A percentile compares a stretch with the other conserved stretches of the same genome.
phyloP scores from a whole-genome alignment of 2,113 vertebrate species.

The Phycodurus eques region DNA sequence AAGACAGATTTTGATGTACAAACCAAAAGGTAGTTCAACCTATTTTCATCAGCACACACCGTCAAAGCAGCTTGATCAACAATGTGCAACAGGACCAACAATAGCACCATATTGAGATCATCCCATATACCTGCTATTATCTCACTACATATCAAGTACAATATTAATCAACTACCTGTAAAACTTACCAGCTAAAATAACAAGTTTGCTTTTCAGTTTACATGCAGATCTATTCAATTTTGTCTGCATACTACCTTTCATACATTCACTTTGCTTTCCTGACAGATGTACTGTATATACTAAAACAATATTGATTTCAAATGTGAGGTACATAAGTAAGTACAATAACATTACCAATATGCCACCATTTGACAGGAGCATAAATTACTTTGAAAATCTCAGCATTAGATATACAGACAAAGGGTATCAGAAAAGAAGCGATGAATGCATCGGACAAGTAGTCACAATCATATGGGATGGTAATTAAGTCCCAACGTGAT shows the following conservation, averaged over 20 bases:
- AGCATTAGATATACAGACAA: conserved; percentile 46
- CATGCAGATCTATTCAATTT: conserved; percentile 52
- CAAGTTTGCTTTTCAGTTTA: conserved; percentile 30
- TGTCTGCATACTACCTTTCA: conserved; percentile 44
- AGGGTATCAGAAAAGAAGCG: conserved; percentile 32
- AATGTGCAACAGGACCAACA: conserved; percentile 55
- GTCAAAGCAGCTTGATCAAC: conserved; percentile 52
- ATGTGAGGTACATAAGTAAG: conserved; percentile 34
- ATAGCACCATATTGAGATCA: conserved; percentile 61
- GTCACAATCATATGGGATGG: conserved; percentile 43
- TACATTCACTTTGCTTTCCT: conserved; percentile 31
- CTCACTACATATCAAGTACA: conserved; percentile 64
- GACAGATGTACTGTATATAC: conserved; percentile 25
- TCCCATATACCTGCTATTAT: conserved; percentile 53
- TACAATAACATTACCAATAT: conserved; percentile 54
- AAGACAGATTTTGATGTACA: conserved; percentile 30
- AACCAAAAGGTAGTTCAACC: conserved; percentile 41
- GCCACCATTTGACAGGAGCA: conserved; percentile 55
- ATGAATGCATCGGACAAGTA: conserved; percentile 45
- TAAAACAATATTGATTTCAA: conserved; percentile 61
- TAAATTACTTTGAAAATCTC: conserved; percentile 42
- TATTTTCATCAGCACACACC: conserved; percentile 54
- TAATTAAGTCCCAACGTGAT: conserved; percentile 44
- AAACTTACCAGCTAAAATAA: conserved; percentile 48
- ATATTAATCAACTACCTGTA: conserved; percentile 50